Base-by-base conservation (phyloP, 2,797 vertebrate species). In the Liparis tanakae region DNA sequence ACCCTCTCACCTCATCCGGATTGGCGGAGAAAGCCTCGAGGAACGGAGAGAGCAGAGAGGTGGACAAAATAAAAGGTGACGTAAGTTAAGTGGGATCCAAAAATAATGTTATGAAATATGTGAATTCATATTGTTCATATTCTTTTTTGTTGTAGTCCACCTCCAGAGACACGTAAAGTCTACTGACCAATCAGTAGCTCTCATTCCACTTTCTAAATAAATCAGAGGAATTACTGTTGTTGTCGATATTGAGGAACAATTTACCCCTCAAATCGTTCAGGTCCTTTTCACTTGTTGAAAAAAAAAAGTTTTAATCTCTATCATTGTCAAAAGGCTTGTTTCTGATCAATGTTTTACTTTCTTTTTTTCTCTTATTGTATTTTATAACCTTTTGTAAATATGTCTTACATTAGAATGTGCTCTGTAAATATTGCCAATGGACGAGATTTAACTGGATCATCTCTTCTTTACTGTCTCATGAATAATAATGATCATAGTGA, bases 1-100 rank as follows among this genome's bases (percentile, higher is more conserved):
- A 90, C 79, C 66, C 83, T 72, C 59, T 84, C 75, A 78, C 72
- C 80, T 85, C 68, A 10, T 53, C 64, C 20, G 15, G 76, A 69
- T 10, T 66, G 77, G 78, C 7, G 9, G 66, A 79, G 14, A 65
- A 63, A 73, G 65, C 59, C 59, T 18, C 30, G 17, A 53, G 20
- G 53, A 54, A 14, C n/a, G n/a, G 41, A 33, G 48, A 70, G 71
- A 0, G 30, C 17, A 67, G 20, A 70, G 1, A 66, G 41, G 12
- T 54, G 36, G 41, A 62, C 6, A 17, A 17, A 7, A 22, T 58
- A 7, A 9, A 79, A 12, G 15, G 4, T 10, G 33, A 30, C 6
- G 33, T 5, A 33, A 60, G 70, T 66, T 55, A 62, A 48, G 15
- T 43, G 44, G 17, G 44, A 18, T 48, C 18, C 7, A n/a, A 10